These are phyloP conservation scores for Gibbula magus DNA, from an alignment of 2,888 invertebrate genomes.

Conservation along the genomic window DNA sequence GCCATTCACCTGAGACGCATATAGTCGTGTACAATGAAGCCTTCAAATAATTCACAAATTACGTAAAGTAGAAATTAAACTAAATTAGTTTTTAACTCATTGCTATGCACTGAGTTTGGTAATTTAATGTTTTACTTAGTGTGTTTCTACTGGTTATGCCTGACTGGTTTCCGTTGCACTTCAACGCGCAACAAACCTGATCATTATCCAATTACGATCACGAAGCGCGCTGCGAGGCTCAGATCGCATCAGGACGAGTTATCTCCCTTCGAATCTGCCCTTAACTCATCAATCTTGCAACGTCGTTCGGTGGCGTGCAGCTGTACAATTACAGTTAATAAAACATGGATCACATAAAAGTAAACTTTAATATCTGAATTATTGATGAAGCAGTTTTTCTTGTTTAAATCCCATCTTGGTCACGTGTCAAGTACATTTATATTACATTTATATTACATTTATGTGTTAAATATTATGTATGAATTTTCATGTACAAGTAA, in stretches of 20 bases:
- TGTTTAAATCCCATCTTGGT: too few species aligned
- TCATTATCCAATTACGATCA: slow-evolving; percentile 6
- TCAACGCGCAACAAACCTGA: neutral
- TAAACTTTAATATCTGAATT: too few species aligned
- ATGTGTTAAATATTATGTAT: too few species aligned
- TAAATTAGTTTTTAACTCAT: neutral
- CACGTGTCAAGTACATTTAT: too few species aligned
- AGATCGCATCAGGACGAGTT: neutral
- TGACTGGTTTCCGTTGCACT: neutral
- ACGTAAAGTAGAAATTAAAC: neutral
- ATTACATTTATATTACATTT: too few species aligned
- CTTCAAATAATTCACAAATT: neutral
- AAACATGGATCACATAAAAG: too few species aligned
- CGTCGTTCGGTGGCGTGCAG: neutral
- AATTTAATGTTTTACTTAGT: neutral
- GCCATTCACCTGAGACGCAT: too few species aligned
- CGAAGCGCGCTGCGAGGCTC: neutral
- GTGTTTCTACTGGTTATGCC: neutral
- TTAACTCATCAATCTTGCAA: neutral
- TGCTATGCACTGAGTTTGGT: neutral
- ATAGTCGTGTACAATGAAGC: too few species aligned
- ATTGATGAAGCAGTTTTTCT: too few species aligned
- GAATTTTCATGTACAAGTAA: too few species aligned
- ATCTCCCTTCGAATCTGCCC: neutral
- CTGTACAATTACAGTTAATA: too few species aligned